Evolutionary conservation across 2,113 vertebrate genomes (phyloP).

Genomic region (Pteruthius melanotis): DNA sequence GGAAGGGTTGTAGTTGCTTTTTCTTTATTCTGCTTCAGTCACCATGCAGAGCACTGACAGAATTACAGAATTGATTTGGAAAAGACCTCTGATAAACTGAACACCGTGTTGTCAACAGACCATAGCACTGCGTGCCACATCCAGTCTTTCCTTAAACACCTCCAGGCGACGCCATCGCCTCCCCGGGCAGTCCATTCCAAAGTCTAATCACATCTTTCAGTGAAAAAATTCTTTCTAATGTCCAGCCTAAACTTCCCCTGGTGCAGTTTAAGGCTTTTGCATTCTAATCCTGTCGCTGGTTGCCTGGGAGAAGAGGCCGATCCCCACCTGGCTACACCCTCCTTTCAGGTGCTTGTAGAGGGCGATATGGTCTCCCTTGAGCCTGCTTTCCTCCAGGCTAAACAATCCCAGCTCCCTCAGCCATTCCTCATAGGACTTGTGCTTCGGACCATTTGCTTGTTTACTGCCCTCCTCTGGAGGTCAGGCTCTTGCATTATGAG

Average conservation of each 20-base stretch:
- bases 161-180: not conserved
- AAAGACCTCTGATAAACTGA: fast-evolving
- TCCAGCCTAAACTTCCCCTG: not conserved
- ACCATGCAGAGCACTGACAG: not conserved
- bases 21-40: no score
- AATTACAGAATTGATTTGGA: not conserved
- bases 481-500: fast-evolving
- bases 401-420: not conserved
- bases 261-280: not conserved
- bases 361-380: not conserved
- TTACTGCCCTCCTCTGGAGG: not conserved
- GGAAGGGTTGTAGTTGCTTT: fast-evolving
- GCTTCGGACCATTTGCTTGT: not conserved
- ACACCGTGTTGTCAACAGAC: not conserved
- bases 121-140: not conserved
- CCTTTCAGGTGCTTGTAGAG: not conserved
- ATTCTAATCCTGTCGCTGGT: fast-evolving
- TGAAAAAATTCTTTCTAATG: not conserved
- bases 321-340: no score
- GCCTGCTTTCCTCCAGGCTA: not conserved
- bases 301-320: not conserved
- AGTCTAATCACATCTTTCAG: not conserved
- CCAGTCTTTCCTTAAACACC: not conserved
- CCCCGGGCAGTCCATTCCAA: not conserved
- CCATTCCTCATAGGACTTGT: not conserved